Conservation (phyloP, 2,797 vertebrate genomes). For the Anas flavirostris region DNA sequence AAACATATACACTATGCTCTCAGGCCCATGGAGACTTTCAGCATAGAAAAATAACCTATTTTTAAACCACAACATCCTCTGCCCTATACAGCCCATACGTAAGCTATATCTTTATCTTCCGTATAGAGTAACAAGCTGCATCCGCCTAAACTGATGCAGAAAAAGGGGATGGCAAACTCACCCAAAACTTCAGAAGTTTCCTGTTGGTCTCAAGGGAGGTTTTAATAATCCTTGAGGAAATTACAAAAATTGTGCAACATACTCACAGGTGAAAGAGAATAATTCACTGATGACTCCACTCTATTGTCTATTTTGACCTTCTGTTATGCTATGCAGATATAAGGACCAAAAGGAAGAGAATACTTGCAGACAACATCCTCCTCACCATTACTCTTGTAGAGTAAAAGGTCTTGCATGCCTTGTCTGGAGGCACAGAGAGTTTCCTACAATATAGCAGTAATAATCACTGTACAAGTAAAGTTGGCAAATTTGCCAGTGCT, state of each 20-base stretch:
- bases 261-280: neutral
- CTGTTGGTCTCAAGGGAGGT: neutral
- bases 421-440: neutral
- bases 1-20: neutral
- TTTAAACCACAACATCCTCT: neutral
- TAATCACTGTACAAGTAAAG: neutral
- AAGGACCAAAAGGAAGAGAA: conserved; percentile 1
- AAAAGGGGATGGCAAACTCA: neutral
- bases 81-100: neutral
- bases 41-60: neutral
- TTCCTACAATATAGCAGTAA: conserved; percentile 11
- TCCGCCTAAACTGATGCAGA: neutral
- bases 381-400: neutral
- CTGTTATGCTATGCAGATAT: neutral
- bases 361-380: neutral
- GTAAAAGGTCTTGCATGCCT: neutral
- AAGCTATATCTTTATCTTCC: neutral
- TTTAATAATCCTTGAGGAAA: neutral
- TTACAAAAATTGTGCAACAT: neutral
- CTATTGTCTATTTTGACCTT: neutral
- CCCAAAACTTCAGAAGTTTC: neutral
- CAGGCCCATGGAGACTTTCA: neutral
- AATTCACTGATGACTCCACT: neutral
- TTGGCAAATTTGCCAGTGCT: neutral
- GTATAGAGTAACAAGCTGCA: neutral